Evolutionary conservation across 2,888 invertebrate species (phyloP).

Genomic region (Tetragonisca angustula): DNA sequence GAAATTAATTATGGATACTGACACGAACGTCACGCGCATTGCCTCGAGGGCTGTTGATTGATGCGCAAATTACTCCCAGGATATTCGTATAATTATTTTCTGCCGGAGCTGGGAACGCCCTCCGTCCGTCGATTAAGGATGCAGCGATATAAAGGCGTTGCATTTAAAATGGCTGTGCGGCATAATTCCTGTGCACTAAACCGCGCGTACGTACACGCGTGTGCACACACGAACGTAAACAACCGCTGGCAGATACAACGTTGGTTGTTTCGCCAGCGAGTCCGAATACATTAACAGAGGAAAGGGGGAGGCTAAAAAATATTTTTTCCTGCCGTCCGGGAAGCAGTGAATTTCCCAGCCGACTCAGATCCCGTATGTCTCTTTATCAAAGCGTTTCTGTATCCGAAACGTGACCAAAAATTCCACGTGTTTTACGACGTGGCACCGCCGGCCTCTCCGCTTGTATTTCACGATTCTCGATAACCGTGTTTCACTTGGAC

Average conservation of each 20-base stretch:
- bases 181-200: neutral
- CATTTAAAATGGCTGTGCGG: conserved; percentile 4
- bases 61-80: conserved; percentile 42
- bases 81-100: conserved; percentile 57
- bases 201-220: neutral
- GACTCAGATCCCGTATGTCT: conserved; percentile 44
- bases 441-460: neutral
- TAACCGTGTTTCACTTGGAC: conserved; percentile 20
- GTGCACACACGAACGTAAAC: neutral
- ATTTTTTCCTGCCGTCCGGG: conserved; percentile 35
- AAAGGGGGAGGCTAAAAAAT: conserved; percentile 13
- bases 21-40: conserved; percentile 42
- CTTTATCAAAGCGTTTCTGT: conserved; percentile 47
- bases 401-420: conserved; percentile 32
- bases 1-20: conserved; percentile 55
- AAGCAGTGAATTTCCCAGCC: conserved; percentile 46
- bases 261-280: conserved; percentile 33
- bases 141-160: conserved; percentile 49
- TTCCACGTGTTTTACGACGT: conserved; percentile 32
- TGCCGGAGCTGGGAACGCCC: conserved; percentile 20
- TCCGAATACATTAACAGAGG: conserved; percentile 45
- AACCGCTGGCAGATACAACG: neutral
- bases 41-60: conserved; percentile 45
- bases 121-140: conserved; percentile 24
- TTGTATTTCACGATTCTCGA: conserved; percentile 39